A percentile compares a stretch with the other conserved stretches of the same genome.
These are phyloP conservation scores for Ceryle rudis DNA, from an alignment of 2,797 vertebrate species.

Conservation along the genomic window DNA sequence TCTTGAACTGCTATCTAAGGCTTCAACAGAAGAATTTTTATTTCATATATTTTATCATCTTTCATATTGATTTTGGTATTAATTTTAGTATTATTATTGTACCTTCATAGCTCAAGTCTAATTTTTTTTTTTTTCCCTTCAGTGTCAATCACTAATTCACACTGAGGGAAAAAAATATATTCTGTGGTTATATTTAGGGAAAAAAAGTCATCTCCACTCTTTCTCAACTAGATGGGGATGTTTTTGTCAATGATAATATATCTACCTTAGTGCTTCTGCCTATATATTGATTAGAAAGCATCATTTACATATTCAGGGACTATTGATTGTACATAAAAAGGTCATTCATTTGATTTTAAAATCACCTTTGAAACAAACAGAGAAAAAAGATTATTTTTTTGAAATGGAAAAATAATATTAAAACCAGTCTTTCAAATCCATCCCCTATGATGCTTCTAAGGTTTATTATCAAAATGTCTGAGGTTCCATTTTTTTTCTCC, in stretches of 20 bases:
- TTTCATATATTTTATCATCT: background rate
- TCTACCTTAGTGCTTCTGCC: background rate
- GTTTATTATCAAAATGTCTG: background rate
- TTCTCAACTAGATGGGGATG: background rate
- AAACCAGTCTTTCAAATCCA: background rate
- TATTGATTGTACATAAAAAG: slow-evolving; percentile 16
- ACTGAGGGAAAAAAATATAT: background rate
- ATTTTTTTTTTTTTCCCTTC: background rate
- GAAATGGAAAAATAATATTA: background rate
- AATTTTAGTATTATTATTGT: background rate
- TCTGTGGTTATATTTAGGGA: background rate
- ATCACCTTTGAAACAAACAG: background rate
- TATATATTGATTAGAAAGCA: slow-evolving; percentile 10
- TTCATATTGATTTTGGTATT: background rate
- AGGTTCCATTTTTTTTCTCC: background rate
- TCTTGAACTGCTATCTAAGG: background rate
- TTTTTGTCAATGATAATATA: slow-evolving; percentile 17
- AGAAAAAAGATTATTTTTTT: background rate
- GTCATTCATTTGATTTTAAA: background rate
- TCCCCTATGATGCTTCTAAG: background rate
- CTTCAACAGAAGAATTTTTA: background rate
- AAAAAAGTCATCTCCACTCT: background rate
- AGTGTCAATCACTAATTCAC: background rate
- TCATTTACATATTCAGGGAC: slow-evolving; percentile 23
- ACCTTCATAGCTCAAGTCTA: background rate